Percentiles rank a stretch among this genome's conserved stretches.
Conservation (phyloP, 1,140 invertebrate genomes). For the Panagrolaimus sp. region DNA sequence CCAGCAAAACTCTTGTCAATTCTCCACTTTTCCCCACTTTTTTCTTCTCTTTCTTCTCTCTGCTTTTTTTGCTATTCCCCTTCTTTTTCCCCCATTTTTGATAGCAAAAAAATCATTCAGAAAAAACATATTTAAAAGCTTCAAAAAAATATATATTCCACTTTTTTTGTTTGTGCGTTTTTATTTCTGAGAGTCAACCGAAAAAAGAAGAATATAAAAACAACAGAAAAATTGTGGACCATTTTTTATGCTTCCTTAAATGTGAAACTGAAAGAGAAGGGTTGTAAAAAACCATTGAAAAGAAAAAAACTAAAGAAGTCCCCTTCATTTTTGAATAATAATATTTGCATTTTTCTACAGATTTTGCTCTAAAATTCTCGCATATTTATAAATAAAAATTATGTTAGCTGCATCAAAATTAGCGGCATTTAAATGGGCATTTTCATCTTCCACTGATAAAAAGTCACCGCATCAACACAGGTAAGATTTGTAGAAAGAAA, state of each 20-base stretch:
- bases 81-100: background rate
- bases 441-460: conserved; percentile 11
- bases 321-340: too few relatives aligned
- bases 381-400: conserved; percentile 1
- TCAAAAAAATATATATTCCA: background rate
- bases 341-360: too few relatives aligned
- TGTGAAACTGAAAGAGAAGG: background rate
- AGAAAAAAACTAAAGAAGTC: background rate
- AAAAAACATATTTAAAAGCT: background rate
- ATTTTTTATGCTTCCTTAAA: background rate
- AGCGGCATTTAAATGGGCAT: conserved; percentile 13
- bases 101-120: too few relatives aligned
- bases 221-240: background rate
- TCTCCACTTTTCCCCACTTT: too few relatives aligned
- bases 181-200: background rate
- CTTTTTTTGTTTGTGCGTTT: background rate
- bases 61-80: too few relatives aligned
- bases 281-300: background rate
- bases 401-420: conserved; percentile 9
- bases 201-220: background rate
- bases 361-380: conserved; percentile 1
- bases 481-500: too few relatives aligned
- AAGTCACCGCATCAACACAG: too few relatives aligned
- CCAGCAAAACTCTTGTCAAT: too few relatives aligned
- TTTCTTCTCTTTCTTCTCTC: background rate